Conservation (phyloP, 2,113 vertebrate genomes). For the Ptilonorhynchus violaceus region DNA sequence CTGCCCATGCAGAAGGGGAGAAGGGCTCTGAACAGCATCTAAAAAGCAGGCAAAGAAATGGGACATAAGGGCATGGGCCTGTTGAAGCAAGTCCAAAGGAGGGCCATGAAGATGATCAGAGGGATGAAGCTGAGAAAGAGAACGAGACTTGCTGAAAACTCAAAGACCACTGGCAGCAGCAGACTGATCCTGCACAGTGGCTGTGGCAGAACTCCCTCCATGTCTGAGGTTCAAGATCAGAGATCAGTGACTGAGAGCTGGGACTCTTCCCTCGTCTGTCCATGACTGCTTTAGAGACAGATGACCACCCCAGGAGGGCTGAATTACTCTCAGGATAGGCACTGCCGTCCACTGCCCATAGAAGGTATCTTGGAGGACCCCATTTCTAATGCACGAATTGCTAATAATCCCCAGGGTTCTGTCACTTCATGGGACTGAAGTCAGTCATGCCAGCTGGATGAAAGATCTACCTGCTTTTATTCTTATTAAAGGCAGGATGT, state of each 20-base stretch:
- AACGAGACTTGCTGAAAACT: not conserved
- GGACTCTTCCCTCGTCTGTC: not conserved
- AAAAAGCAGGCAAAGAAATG: not conserved
- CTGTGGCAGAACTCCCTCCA: not conserved
- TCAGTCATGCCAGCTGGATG: not conserved
- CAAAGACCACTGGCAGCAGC: not conserved
- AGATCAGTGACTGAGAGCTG: not conserved
- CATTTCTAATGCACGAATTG: not conserved
- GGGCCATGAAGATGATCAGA: not conserved
- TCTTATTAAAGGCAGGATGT: not conserved
- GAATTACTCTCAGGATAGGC: not conserved
- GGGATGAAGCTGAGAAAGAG: not conserved
- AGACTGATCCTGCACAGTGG: not conserved
- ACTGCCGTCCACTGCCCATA: not conserved
- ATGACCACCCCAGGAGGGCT: not conserved
- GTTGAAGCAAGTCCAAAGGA: not conserved
- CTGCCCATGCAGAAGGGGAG: not conserved
- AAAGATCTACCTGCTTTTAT: not conserved
- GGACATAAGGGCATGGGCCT: rapidly evolving
- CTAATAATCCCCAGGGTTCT: not conserved
- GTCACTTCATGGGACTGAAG: not conserved
- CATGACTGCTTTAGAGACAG: not conserved
- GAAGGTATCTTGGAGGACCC: not conserved
- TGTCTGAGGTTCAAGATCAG: not conserved
- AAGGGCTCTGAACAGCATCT: not conserved